Evolutionary conservation across 2,113 vertebrate genomes (phyloP).

Genomic region (Neolamprologus brichardi): DNA sequence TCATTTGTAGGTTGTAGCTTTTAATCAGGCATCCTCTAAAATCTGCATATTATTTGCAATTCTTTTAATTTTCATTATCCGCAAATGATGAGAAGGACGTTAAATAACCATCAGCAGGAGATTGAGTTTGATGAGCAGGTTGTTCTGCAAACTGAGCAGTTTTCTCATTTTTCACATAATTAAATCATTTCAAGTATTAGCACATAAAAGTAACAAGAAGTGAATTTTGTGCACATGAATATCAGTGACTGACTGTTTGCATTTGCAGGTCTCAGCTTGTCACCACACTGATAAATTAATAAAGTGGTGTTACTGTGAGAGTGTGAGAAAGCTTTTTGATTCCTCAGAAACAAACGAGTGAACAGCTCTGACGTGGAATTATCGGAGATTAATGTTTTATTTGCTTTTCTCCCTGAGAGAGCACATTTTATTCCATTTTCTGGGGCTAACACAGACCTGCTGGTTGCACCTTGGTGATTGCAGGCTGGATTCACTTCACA

Average conservation of each 20-base stretch:
- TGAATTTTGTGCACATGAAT: neutral
- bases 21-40: fast-evolving
- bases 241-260: neutral
- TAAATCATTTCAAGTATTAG: neutral
- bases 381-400: neutral
- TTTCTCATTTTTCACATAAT: neutral
- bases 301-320: fast-evolving
- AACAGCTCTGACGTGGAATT: neutral
- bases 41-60: neutral
- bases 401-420: neutral
- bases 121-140: neutral
- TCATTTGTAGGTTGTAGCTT: neutral
- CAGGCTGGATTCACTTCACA: neutral
- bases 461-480: neutral
- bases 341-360: neutral
- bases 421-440: neutral
- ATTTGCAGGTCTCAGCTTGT: neutral
- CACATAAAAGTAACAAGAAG: neutral
- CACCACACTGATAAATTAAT: neutral
- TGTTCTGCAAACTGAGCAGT: neutral
- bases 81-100: neutral
- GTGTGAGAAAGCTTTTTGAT: neutral
- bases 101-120: neutral
- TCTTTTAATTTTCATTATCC: fast-evolving
- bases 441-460: fast-evolving